Percentiles rank a stretch among this genome's conserved stretches.
Evolutionary conservation across 2,797 vertebrate species (phyloP).

Genomic region (Phylloscopus collybita): DNA sequence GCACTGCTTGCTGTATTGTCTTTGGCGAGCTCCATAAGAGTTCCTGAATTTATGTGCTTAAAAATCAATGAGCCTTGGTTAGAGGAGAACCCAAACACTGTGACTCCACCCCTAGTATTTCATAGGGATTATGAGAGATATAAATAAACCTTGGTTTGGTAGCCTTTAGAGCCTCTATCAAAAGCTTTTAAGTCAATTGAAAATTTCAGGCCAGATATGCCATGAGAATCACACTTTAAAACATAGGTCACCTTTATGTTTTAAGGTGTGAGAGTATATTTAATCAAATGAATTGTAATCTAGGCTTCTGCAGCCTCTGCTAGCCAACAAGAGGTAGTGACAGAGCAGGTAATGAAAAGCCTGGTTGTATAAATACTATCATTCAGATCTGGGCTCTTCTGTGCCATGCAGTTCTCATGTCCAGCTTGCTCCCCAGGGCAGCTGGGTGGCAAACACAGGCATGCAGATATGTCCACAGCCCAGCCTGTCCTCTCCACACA

Average conservation of each 20-base stretch:
- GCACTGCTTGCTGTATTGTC: constrained; percentile 54
- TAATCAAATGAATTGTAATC: background rate
- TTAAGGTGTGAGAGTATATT: background rate
- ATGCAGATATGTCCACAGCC: background rate
- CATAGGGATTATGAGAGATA: constrained; percentile 11
- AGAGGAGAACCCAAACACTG: constrained; percentile 58
- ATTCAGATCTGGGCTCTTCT: background rate
- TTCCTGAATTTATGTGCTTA: constrained; percentile 57
- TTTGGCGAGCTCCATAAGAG: constrained; percentile 56
- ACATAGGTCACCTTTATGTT: background rate
- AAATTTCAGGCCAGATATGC: background rate
- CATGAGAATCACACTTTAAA: background rate
- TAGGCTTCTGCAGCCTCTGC: background rate
- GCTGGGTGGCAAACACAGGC: background rate
- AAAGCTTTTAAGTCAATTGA: background rate
- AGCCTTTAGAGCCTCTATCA: background rate
- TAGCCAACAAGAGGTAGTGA: background rate
- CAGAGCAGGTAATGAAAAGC: background rate
- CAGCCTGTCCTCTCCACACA: background rate
- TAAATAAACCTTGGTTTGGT: constrained; percentile 32
- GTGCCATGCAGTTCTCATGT: background rate
- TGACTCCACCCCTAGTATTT: constrained; percentile 29
- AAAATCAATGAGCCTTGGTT: constrained; percentile 66
- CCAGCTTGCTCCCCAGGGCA: background rate
- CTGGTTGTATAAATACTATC: background rate